Evolutionary conservation across 2,888 invertebrate genomes (phyloP), one percentile per base, ranked within the genome.

Genomic region (Sarcophaga carnaria): DNA sequence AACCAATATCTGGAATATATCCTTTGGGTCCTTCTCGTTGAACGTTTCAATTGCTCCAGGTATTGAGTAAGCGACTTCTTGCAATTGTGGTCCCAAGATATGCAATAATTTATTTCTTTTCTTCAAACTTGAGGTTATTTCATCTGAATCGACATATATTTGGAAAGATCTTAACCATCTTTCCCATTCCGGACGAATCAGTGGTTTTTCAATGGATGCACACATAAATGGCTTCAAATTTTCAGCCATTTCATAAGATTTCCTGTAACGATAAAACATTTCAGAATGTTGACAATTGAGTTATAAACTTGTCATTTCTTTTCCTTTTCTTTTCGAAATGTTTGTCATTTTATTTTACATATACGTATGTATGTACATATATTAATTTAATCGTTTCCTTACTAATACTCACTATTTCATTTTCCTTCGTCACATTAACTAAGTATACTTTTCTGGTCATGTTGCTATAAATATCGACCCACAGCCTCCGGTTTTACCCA

Each of bases 151-250:
- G 63, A 62, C 63, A 49, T 80, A 80, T 80, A 80, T 80, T 66
- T 80, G 71, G 64, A 82, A 82, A 54, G 83, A 83, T 72, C 77
- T 77, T 59, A 83, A 78, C 77, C 77, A 83, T 83, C 54, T 83
- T 78, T 83, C 71, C 71, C 83, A 83, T 78, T 83, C 83, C 47
- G 77, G 6, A n/a, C 77, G 62, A 64, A 78, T 83, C 45, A 83
- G 47, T 83, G 83, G 74, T 70, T 75, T 64, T 17, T 72, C 72
- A 20, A 72, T 72, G 17, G 59, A 59, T 12, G 47, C 72, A 25
- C 54, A 72, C 72, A 72, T 20, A 49, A 72, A 72, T 72, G 72
- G 72, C 47, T 72, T 72, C 37, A 72, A n/a, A 45, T 45, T 45
- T 12, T 69, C 67, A 45, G 67, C 67, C 67, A 69, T 69, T 14